A percentile compares a stretch with the other conserved stretches of the same genome.
Conservation (phyloP, 2,888 invertebrate genomes). For the Lottia gigantea region DNA sequence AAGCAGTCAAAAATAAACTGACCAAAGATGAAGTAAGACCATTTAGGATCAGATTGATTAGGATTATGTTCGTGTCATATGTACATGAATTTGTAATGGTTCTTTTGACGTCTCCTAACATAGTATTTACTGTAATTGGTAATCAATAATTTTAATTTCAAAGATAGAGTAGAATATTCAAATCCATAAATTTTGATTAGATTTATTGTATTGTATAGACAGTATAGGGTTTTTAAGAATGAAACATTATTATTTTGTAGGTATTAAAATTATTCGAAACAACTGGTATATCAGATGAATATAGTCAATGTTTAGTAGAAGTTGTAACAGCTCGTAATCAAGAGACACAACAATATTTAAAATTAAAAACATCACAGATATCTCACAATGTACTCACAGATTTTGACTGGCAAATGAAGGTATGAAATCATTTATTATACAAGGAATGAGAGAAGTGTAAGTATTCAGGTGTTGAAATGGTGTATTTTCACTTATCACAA, state of each 20-base stretch:
- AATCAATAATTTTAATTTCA: too few relatives aligned
- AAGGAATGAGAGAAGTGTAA: too few relatives aligned
- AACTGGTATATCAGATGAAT: conserved; percentile 38
- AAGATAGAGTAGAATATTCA: too few relatives aligned
- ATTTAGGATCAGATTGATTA: too few relatives aligned
- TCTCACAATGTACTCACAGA: conserved; percentile 54
- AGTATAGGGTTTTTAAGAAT: neutral
- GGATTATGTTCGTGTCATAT: too few relatives aligned
- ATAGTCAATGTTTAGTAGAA: conserved; percentile 46
- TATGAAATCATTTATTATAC: conserved; percentile 81
- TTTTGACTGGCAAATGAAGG: conserved; percentile 66
- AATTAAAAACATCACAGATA: conserved; percentile 48
- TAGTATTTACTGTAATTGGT: too few relatives aligned
- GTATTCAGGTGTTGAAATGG: too few relatives aligned
- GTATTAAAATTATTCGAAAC: conserved; percentile 38
- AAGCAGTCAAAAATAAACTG: conserved; percentile 44
- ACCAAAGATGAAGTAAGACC: conserved; percentile 52
- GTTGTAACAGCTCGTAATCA: conserved; percentile 45
- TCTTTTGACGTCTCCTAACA: too few relatives aligned
- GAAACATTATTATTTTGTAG: conserved; percentile 31
- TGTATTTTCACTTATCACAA: too few relatives aligned
- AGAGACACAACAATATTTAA: conserved; percentile 45
- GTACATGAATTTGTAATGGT: too few relatives aligned
- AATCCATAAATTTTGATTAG: too few relatives aligned
- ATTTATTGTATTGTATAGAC: too few relatives aligned